phyloP scores from a whole-genome alignment of 2,888 invertebrate genomes.

The Stegana nigrithorax region DNA sequence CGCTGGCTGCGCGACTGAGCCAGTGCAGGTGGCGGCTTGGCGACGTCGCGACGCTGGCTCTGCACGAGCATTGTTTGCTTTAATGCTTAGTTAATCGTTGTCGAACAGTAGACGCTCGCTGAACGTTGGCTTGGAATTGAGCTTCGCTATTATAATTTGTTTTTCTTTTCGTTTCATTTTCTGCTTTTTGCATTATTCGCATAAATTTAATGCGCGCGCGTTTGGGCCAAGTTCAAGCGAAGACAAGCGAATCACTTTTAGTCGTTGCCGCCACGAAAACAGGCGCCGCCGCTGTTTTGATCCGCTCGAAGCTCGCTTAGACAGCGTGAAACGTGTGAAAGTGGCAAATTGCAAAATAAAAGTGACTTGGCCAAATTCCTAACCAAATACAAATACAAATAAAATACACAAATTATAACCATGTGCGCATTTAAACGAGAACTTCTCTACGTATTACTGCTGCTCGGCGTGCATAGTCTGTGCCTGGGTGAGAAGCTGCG shows the following conservation, averaged over 20 bases:
- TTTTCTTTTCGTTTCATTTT: neutral
- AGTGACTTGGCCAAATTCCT: too few relatives aligned
- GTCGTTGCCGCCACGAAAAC: neutral
- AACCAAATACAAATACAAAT: constrained; percentile 14
- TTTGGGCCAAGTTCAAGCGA: constrained; percentile 4
- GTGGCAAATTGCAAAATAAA: neutral
- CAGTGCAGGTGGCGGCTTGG: constrained; percentile 21
- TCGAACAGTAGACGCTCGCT: constrained; percentile 28
- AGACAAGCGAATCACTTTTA: too few relatives aligned
- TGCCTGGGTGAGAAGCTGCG: constrained; percentile 41
- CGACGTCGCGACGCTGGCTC: constrained; percentile 14
- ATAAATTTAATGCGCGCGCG: neutral
- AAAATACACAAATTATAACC: neutral
- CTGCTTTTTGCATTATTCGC: neutral
- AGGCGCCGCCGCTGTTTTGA: too few relatives aligned
- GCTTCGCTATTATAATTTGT: neutral
- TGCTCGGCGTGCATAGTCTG: constrained; percentile 28
- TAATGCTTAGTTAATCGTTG: constrained; percentile 34
- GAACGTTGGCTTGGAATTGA: too few relatives aligned
- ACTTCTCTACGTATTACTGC: constrained; percentile 23
- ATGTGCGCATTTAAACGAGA: neutral
- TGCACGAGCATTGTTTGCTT: constrained; percentile 23
- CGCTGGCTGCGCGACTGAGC: constrained; percentile 13
- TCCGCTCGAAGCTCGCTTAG: too few relatives aligned
- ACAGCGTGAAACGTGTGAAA: too few relatives aligned